phyloP scores from a whole-genome alignment of 2,888 invertebrate species.

The Philereme transversata region DNA sequence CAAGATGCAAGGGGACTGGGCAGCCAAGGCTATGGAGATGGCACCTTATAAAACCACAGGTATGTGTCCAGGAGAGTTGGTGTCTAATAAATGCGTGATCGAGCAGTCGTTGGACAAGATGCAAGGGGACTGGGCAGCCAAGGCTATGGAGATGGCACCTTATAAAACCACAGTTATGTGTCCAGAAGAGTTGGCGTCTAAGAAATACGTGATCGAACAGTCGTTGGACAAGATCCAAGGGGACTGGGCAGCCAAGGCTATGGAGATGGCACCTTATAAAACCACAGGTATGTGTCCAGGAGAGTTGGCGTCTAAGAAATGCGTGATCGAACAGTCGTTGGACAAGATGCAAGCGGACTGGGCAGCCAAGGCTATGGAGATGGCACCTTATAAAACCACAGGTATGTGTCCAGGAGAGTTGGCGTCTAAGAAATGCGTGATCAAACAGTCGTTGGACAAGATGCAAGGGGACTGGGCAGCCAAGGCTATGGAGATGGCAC shows the following conservation, averaged over 20 bases:
- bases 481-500: constrained; percentile 85
- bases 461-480: constrained; percentile 90
- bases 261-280: constrained; percentile 88
- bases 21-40: constrained; percentile 86
- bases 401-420: constrained; percentile 85
- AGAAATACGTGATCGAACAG: constrained; percentile 91
- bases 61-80: constrained; percentile 84
- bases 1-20: constrained; percentile 90
- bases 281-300: constrained; percentile 87
- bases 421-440: constrained; percentile 91
- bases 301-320: constrained; percentile 91
- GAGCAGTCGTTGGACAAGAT: constrained; percentile 90
- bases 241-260: constrained; percentile 86
- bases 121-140: constrained; percentile 88
- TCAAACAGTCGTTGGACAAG: constrained; percentile 88
- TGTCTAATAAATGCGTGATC: constrained; percentile 91
- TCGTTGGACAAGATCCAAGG: constrained; percentile 89
- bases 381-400: constrained; percentile 87
- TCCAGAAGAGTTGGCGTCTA: constrained; percentile 89
- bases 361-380: constrained; percentile 86
- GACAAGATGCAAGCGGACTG: constrained; percentile 90
- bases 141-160: constrained; percentile 85
- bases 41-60: constrained; percentile 88
- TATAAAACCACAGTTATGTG: constrained; percentile 88
- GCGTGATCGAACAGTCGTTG: constrained; percentile 88